Conservation (phyloP, 2,113 vertebrate species). For the Suricata suricatta region DNA sequence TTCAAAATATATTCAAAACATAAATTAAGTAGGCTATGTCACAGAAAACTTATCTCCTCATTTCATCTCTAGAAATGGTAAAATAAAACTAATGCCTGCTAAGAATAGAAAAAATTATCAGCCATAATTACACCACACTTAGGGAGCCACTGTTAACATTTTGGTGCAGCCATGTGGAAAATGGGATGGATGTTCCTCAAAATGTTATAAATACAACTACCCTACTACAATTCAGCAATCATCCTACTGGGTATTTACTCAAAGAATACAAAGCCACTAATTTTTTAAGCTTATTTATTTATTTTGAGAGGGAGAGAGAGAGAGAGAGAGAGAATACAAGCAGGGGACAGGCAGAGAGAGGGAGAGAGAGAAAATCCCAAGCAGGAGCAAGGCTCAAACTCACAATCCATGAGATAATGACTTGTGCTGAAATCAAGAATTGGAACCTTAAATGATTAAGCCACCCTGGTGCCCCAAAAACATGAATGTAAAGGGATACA, state of each 20-base stretch:
- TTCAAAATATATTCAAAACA: background rate
- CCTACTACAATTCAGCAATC: background rate
- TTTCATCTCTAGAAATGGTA: slow-evolving; percentile 15
- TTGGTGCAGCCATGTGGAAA: background rate
- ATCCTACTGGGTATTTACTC: background rate
- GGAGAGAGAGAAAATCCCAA: too few relatives aligned
- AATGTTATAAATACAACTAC: background rate
- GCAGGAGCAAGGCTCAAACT: too few relatives aligned
- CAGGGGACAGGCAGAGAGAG: too few relatives aligned
- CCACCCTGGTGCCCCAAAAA: background rate
- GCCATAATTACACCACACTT: background rate
- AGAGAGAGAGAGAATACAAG: accelerated
- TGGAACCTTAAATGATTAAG: too few relatives aligned
- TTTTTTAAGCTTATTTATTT: too few relatives aligned
- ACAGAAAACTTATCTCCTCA: background rate
- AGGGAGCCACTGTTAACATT: background rate
- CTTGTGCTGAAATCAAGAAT: too few relatives aligned
- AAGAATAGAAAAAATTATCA: background rate
- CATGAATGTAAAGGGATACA: background rate
- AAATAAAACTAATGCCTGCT: background rate
- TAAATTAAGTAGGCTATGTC: background rate
- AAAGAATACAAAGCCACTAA: background rate
- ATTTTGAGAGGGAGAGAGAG: too few relatives aligned
- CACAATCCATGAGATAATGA: too few relatives aligned
- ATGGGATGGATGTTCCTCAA: background rate